Conservation (phyloP, 2,797 vertebrate genomes). For the Botia kubotai region DNA sequence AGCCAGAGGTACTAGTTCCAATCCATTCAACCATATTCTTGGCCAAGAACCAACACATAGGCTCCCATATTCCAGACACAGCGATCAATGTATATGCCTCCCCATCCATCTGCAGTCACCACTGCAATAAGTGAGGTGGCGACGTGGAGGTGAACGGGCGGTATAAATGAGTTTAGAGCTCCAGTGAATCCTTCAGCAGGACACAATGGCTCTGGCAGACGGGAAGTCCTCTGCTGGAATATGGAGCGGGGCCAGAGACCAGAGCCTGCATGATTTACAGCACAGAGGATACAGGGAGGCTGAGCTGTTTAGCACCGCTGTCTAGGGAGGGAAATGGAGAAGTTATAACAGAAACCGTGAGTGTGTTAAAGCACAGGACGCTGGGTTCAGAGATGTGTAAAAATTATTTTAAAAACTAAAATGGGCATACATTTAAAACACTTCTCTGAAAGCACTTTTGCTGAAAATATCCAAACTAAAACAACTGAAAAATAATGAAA, state of each 20-base stretch:
- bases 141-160: conserved; percentile 30
- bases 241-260: neutral
- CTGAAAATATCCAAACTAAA: neutral
- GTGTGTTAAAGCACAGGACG: neutral
- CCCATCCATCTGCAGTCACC: neutral
- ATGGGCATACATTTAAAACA: neutral
- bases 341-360: neutral
- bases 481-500: neutral
- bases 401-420: neutral
- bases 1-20: conserved; percentile 40
- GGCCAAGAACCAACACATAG: conserved; percentile 44
- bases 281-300: neutral
- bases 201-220: neutral
- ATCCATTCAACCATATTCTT: conserved; percentile 57
- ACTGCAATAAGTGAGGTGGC: conserved; percentile 19
- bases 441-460: neutral
- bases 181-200: conserved; percentile 25
- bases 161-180: conserved; percentile 12
- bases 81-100: conserved; percentile 15
- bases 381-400: neutral
- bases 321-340: neutral
- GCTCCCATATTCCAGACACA: neutral
- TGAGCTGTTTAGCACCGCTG: conserved; percentile 8
- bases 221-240: conserved; percentile 5
- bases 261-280: conserved; percentile 10